Base-by-base conservation (phyloP, 1,140 invertebrate species). In the Drosophila trapezifrons region DNA sequence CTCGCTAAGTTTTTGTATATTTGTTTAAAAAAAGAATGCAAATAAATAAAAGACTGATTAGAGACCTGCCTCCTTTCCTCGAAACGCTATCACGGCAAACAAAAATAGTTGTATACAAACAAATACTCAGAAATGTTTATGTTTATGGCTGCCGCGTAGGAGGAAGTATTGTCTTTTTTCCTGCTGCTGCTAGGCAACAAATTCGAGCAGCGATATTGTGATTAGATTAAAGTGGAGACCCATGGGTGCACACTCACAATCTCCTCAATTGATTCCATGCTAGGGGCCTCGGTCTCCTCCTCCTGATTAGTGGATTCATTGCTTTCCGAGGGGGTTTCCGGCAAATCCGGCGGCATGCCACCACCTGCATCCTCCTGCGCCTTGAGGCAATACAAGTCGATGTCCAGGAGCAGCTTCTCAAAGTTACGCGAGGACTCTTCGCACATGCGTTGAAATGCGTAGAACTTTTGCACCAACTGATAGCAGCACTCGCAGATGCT, bases 391-490 rank as follows among this genome's bases (percentile, higher is more conserved):
- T 32, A 20, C 9, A 38, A 52, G 46, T 62, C 67, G n/a, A 60
- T 73, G 22, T 49, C 37, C 18, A 27, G 22, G 17, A 89, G 40
- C 4, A 89, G 77, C 25, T 75, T 78, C 18, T 80, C 51, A 37
- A 89, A 89, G 43, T 89, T 89, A 4, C 57, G 63, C 29, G 67
- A 64, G 45, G 84, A 89, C 52, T 89, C 84, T 46, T 80, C 70
- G 63, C 84, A 89, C 84, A 89, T 89, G 49, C 77, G 67, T 76
- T 89, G 84, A 57, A 89, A 89, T 42, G 80, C 77, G 32, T 84
- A 45, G 32, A 89, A 89, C 55, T 80, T 77, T 17, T 80, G 80
- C 20, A 89, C 80, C 54, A 89, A 38, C 27, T 89, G 77, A 49
- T 84, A 89, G 52, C 84, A 89, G 43, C 80, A 80, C 37, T 89